Conservation (phyloP, 2,113 vertebrate species). For the Apodemus speciosus region DNA sequence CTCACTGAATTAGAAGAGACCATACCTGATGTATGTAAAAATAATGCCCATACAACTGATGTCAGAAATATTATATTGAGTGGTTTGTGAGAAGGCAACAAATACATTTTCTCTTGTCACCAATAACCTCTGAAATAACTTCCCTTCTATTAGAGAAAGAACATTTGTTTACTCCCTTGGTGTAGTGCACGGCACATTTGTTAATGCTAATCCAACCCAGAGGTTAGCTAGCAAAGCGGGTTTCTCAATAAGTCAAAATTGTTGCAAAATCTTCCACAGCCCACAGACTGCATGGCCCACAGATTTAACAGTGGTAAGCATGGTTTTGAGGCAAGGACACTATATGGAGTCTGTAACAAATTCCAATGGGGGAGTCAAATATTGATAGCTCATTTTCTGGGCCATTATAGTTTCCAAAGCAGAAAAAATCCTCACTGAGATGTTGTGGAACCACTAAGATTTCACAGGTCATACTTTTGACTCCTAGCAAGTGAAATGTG, state of each 20-base stretch:
- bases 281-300: not conserved
- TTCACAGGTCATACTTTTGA: not conserved
- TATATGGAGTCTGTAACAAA: not conserved
- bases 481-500: not conserved
- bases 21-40: not conserved
- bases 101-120: not conserved
- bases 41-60: no score
- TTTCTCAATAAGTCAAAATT: not conserved
- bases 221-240: not conserved
- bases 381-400: not conserved
- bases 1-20: not conserved
- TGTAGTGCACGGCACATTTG: not conserved
- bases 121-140: constrained; percentile 1
- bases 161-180: not conserved
- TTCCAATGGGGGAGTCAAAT: not conserved
- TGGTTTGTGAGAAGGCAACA: not conserved
- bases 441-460: not conserved
- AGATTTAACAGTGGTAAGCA: not conserved
- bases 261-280: not conserved
- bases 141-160: not conserved
- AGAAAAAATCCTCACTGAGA: not conserved
- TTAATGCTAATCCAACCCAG: not conserved
- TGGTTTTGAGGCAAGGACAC: not conserved
- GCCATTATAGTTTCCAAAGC: not conserved
- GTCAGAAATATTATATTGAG: not conserved